A percentile compares a stretch with the other conserved stretches of the same genome.
These are phyloP conservation scores for Zaprionus kolodkinae DNA, from an alignment of 1,140 invertebrate species.

Conservation along the genomic window DNA sequence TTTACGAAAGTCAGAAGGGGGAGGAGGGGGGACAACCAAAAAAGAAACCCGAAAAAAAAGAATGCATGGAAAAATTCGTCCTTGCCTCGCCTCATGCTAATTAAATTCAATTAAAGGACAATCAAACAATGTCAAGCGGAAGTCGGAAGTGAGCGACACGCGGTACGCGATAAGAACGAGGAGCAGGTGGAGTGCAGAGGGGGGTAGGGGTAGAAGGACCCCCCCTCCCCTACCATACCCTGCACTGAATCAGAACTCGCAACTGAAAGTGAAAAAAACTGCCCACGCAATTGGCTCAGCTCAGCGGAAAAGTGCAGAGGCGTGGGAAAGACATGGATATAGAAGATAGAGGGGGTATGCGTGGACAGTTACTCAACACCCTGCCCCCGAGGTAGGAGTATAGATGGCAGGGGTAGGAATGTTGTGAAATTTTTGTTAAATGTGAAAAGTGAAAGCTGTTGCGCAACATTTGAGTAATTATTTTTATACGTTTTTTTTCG, in stretches of 20 bases:
- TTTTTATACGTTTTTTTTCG: conserved; percentile 56
- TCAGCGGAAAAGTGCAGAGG: background rate
- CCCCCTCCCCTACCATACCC: background rate
- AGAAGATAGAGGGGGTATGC: background rate
- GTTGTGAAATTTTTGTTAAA: conserved; percentile 56
- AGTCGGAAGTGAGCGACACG: conserved; percentile 54
- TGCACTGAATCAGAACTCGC: background rate
- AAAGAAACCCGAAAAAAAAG: background rate
- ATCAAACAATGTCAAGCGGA: conserved; percentile 83
- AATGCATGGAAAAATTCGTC: conserved; percentile 43
- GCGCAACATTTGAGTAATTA: conserved; percentile 79
- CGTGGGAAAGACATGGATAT: background rate
- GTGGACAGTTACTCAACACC: background rate
- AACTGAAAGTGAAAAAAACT: conserved; percentile 12
- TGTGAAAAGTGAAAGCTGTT: conserved; percentile 78
- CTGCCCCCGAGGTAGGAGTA: background rate
- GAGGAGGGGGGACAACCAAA: background rate
- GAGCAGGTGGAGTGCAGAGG: background rate
- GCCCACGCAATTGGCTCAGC: conserved; percentile 6
- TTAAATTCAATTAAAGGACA: conserved; percentile 84
- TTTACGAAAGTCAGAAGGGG: conserved; percentile 11
- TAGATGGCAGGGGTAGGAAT: background rate
- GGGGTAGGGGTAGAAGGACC: background rate
- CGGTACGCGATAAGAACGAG: conserved; percentile 1
- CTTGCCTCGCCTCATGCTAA: conserved; percentile 75